phyloP scores from a whole-genome alignment of 2,888 invertebrate genomes.

The Resseliella maxima region DNA sequence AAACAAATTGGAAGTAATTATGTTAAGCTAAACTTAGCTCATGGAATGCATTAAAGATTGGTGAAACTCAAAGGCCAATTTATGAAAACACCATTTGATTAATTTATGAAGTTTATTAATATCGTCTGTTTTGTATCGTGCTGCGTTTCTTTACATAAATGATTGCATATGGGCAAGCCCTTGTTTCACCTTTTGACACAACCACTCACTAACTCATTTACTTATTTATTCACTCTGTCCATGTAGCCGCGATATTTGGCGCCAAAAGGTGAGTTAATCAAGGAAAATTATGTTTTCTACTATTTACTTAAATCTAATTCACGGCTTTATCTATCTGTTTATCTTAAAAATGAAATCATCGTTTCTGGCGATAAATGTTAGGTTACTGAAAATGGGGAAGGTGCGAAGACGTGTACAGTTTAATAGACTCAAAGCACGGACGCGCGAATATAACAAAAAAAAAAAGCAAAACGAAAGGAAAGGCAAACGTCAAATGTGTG shows the following conservation, averaged over 20 bases:
- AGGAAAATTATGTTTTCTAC: neutral
- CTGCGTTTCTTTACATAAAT: neutral
- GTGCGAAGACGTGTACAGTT: neutral
- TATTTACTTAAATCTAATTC: constrained; percentile 5
- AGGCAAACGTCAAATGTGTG: too few species aligned
- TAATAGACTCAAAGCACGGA: constrained; percentile 5
- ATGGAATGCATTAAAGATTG: neutral
- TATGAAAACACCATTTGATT: constrained; percentile 49
- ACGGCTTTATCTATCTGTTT: neutral
- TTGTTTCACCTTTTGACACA: neutral
- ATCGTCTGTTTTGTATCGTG: neutral
- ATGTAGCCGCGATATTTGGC: neutral
- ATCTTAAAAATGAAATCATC: constrained; percentile 13
- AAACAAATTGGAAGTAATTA: constrained; percentile 41
- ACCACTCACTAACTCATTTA: too few species aligned
- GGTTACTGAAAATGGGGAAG: neutral
- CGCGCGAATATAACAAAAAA: neutral
- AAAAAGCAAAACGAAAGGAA: neutral
- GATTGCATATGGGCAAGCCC: neutral
- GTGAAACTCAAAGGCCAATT: neutral
- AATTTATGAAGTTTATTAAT: constrained; percentile 45
- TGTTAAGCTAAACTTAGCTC: neutral
- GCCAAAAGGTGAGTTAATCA: neutral
- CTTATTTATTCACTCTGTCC: neutral
- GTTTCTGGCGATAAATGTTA: constrained; percentile 6